phyloP scores from a whole-genome alignment of 2,888 invertebrate genomes.

The Cephus sareptanus region DNA sequence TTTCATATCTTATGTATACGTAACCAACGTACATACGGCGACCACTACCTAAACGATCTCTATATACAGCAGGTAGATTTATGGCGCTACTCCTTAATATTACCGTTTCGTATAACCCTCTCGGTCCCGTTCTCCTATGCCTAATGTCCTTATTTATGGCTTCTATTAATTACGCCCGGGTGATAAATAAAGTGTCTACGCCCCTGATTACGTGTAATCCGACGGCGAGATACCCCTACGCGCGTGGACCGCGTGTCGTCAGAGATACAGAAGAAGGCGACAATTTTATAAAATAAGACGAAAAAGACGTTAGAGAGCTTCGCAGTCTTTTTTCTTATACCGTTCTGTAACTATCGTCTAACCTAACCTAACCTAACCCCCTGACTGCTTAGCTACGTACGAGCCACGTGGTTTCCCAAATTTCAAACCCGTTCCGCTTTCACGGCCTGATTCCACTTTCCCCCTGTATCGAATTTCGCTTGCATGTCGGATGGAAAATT shows the following conservation, averaged over 20 bases:
- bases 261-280: too few species aligned
- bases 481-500: too few species aligned
- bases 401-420: too few species aligned
- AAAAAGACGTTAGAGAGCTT: constrained; percentile 19
- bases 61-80: not conserved
- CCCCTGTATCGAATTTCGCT: too few species aligned
- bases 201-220: constrained; percentile 5
- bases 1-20: not conserved
- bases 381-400: too few species aligned
- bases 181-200: constrained; percentile 2
- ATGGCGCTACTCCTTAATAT: constrained; percentile 1
- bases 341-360: not conserved
- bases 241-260: not conserved
- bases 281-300: not conserved
- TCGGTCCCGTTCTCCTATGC: not conserved
- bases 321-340: constrained; percentile 24
- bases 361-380: too few species aligned
- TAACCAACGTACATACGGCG: too few species aligned
- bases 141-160: constrained; percentile 9
- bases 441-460: too few species aligned
- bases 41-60: too few species aligned
- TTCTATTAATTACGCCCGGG: constrained; percentile 9
- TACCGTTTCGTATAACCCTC: not conserved
- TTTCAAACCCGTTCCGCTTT: too few species aligned
- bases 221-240: not conserved